phyloP scores from a whole-genome alignment of 2,113 vertebrate genomes.

The Tiliqua scincoides region DNA sequence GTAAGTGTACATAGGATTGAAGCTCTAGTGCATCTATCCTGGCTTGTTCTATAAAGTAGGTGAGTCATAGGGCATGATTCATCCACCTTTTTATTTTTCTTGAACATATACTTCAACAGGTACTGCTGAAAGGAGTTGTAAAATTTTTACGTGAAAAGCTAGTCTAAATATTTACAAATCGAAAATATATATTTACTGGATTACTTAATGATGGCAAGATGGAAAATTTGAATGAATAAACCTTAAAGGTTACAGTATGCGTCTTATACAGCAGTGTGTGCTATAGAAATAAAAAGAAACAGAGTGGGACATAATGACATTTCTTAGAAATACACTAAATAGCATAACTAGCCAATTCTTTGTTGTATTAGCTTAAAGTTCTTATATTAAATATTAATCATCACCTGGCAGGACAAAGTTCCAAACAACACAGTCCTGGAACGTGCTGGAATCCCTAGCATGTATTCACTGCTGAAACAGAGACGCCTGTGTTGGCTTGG shows the following conservation, averaged over 20 bases:
- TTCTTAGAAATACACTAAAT: not conserved
- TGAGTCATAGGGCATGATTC: not conserved
- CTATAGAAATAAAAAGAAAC: slow-evolving; percentile 34
- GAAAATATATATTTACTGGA: not conserved
- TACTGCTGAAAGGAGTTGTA: not conserved
- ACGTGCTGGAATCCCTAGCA: no score
- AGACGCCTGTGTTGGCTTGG: no score
- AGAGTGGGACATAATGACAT: slow-evolving; percentile 8
- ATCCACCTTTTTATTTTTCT: slow-evolving; percentile 9
- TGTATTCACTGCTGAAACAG: no score
- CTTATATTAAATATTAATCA: not conserved
- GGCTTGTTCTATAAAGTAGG: not conserved
- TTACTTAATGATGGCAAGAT: not conserved
- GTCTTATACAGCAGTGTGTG: slow-evolving; percentile 21
- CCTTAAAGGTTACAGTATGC: slow-evolving; percentile 17
- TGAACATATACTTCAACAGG: not conserved
- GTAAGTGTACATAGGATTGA: not conserved
- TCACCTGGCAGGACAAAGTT: no score
- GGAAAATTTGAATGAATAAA: not conserved
- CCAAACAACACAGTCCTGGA: no score
- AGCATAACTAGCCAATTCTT: not conserved
- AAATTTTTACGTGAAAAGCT: slow-evolving; percentile 14
- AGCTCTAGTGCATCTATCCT: no score
- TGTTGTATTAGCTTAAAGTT: not conserved
- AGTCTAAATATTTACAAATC: slow-evolving; percentile 25